These are phyloP conservation scores for Ictalurus punctatus DNA, from an alignment of 2,113 vertebrate species.

Conservation along the genomic window DNA sequence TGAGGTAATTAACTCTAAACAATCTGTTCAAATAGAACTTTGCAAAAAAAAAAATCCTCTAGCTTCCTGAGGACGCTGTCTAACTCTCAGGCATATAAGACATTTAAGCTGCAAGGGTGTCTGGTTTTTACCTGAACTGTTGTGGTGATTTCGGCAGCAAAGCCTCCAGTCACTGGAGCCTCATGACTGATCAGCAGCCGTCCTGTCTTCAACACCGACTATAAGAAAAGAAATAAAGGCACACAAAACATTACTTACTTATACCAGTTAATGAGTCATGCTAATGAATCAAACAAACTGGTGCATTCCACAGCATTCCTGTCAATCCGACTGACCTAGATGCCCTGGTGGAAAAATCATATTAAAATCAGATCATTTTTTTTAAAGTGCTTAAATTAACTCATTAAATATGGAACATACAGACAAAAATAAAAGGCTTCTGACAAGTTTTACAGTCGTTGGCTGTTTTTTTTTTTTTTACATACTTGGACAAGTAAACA, in stretches of 20 bases:
- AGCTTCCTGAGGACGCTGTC: neutral
- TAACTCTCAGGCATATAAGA: neutral
- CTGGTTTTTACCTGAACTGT: slow-evolving; percentile 86
- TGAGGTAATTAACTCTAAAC: neutral
- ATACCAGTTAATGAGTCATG: neutral
- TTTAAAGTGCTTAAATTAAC: neutral
- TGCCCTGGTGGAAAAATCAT: neutral
- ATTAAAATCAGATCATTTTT: neutral
- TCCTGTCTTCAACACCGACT: slow-evolving; percentile 96
- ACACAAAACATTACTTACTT: slow-evolving; percentile 42
- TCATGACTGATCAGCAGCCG: slow-evolving; percentile 93
- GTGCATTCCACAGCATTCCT: neutral
- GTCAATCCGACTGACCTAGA: neutral
- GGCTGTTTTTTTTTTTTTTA: no score
- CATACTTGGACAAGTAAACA: no score
- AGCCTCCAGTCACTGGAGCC: slow-evolving; percentile 93
- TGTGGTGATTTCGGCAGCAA: slow-evolving; percentile 93
- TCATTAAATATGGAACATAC: neutral
- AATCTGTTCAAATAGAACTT: neutral
- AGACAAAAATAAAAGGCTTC: neutral
- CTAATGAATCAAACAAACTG: neutral
- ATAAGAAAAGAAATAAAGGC: slow-evolving; percentile 57
- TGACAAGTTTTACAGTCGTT: no score
- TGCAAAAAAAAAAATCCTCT: neutral
- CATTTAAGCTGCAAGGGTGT: neutral